These are phyloP conservation scores for Eilema griseolum DNA, from an alignment of 2,888 invertebrate species.

Conservation along the genomic window DNA sequence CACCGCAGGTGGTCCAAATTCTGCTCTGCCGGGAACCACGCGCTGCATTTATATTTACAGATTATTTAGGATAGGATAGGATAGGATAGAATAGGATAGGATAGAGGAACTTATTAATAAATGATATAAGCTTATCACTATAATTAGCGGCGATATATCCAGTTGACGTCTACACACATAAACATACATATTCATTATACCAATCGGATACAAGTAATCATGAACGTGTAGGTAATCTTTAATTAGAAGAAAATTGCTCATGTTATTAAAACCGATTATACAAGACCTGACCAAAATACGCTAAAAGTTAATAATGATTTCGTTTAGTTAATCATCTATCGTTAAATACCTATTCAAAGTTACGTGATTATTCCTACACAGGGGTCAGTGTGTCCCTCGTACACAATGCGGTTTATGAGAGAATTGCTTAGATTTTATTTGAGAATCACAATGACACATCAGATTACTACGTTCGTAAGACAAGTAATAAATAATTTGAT, in stretches of 20 bases:
- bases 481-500: constrained; percentile 5
- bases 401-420: constrained; percentile 17
- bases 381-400: constrained; percentile 16
- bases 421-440: constrained; percentile 12
- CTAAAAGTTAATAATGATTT: not conserved
- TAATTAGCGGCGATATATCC: not conserved
- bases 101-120: too few species aligned
- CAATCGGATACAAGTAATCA: not conserved
- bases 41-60: too few species aligned
- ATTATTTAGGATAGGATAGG: too few species aligned
- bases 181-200: not conserved
- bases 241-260: not conserved
- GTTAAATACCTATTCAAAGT: not conserved
- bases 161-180: not conserved
- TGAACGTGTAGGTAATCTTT: not conserved
- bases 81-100: too few species aligned
- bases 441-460: constrained; percentile 9
- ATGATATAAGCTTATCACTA: not conserved
- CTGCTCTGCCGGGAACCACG: too few species aligned
- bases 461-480: not conserved
- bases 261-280: not conserved
- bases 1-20: too few species aligned
- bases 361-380: constrained; percentile 16
- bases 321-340: not conserved
- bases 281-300: not conserved